Base-by-base conservation (phyloP, 2,888 invertebrate genomes). In the Scaptomyza reducta region DNA sequence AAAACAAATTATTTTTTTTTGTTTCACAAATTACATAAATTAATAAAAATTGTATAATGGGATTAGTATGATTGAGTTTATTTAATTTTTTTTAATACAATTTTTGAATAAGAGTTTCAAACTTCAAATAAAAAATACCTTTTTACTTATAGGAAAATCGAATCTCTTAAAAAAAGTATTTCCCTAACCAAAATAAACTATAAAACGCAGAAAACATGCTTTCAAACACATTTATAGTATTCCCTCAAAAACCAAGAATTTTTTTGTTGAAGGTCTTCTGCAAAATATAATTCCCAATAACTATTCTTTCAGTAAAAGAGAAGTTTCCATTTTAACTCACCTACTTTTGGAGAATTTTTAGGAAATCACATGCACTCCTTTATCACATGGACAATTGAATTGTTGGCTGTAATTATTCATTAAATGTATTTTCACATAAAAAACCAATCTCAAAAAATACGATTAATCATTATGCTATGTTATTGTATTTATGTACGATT, bases 391-490 rank as follows among this genome's bases (percentile, higher is more conserved):
- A 31, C 6, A 31, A 31, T 10, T 6, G 10, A 31, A 31, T 1
- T 31, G 31, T 10, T 9, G 9, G 3, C 29, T 9, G 29, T 10
- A 9, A 29, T 29, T 29, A 9, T 29, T 27, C 7, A 33, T 33
- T 33, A 5, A 35, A 35, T 10, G 2, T 27, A n/a, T 35, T n/a
- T 47, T 46, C 53, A 16, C 29, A 44, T 40, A 25, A 40, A 31
- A 27, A 22, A 44, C 27, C 22, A 45, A 44, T 11, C 35, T 35
- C 6, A 42, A 33, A 46, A 47, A 46, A 22, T 33, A 49, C 10
- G 46, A 57, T 63, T 63, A 41, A 57, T 57, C 50, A 51, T 46
- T 18, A 22, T 14, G 46, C 10, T 33, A 2, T 18, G 11, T 3
- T 25, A 11, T 11, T 50, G n/a, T 22, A 2, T 10, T 3, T 22